Conservation (phyloP, 2,888 invertebrate species). For the Alsophila aescularia region DNA sequence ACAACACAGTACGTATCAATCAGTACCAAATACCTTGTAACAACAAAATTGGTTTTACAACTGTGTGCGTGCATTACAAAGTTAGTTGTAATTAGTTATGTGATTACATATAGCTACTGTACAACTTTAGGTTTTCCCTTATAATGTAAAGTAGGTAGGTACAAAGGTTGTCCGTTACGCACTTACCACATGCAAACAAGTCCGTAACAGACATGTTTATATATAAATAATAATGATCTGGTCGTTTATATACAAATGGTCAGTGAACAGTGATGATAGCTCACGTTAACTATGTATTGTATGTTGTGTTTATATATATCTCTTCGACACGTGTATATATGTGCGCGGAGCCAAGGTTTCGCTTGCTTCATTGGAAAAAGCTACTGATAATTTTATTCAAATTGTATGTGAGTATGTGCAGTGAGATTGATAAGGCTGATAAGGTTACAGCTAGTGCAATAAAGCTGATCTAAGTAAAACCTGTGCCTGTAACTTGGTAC, state of each 20-base stretch:
- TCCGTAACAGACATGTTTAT: not conserved
- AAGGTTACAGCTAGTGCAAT: not conserved
- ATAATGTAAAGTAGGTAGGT: too few relatives aligned
- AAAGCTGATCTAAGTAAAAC: too few relatives aligned
- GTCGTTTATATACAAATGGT: conserved; percentile 30
- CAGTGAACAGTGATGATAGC: conserved; percentile 43
- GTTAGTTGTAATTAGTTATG: too few relatives aligned
- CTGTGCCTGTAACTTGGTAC: too few relatives aligned
- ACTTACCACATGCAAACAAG: too few relatives aligned
- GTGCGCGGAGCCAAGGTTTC: not conserved
- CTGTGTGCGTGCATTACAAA: too few relatives aligned
- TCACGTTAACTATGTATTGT: conserved; percentile 38
- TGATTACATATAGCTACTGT: too few relatives aligned
- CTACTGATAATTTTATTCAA: not conserved
- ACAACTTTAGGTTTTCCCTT: too few relatives aligned
- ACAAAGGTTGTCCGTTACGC: too few relatives aligned
- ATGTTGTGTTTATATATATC: not conserved
- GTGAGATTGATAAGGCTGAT: not conserved
- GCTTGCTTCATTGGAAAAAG: not conserved
- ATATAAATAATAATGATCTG: conserved; percentile 4
- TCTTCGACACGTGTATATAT: not conserved
- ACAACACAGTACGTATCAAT: too few relatives aligned
- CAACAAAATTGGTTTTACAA: too few relatives aligned
- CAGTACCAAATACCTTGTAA: too few relatives aligned
- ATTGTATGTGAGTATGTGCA: not conserved